Evolutionary conservation across 2,888 invertebrate species (phyloP).

Genomic region (Parnassius smintheus): DNA sequence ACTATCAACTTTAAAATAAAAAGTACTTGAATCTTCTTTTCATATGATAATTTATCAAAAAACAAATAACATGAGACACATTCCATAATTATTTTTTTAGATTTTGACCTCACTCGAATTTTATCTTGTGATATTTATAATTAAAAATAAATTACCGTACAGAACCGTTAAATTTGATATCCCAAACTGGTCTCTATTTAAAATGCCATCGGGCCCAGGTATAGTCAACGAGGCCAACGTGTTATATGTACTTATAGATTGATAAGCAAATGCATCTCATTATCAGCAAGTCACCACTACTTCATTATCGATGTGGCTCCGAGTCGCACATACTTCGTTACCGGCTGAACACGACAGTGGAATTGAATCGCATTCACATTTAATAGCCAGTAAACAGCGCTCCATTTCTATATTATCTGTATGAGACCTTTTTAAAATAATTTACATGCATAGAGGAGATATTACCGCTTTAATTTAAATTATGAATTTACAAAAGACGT

Average conservation of each 20-base stretch:
- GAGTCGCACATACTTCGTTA: slow-evolving; percentile 49
- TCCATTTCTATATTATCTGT: slow-evolving; percentile 67
- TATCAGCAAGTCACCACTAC: slow-evolving; percentile 57
- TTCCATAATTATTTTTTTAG: no score
- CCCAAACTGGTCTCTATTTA: slow-evolving; percentile 19
- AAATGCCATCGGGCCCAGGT: slow-evolving; percentile 6
- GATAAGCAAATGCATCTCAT: slow-evolving; percentile 32
- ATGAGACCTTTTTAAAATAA: slow-evolving; percentile 56
- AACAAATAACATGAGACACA: no score
- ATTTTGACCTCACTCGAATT: no score
- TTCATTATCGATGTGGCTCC: slow-evolving; percentile 48
- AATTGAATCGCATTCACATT: slow-evolving; percentile 74
- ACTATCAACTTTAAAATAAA: no score
- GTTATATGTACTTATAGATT: slow-evolving; percentile 19
- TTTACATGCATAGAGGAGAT: slow-evolving; percentile 49
- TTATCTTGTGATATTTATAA: no score
- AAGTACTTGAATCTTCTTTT: no score
- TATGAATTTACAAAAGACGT: no score
- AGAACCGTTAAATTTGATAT: slow-evolving; percentile 16
- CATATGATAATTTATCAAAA: no score
- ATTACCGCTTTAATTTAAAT: neutral
- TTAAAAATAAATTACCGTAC: no score
- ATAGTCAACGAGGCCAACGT: slow-evolving; percentile 25
- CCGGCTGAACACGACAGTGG: slow-evolving; percentile 52
- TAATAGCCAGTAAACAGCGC: slow-evolving; percentile 73